phyloP scores from a whole-genome alignment of 2,797 vertebrate genomes.

The Lophius americanus region DNA sequence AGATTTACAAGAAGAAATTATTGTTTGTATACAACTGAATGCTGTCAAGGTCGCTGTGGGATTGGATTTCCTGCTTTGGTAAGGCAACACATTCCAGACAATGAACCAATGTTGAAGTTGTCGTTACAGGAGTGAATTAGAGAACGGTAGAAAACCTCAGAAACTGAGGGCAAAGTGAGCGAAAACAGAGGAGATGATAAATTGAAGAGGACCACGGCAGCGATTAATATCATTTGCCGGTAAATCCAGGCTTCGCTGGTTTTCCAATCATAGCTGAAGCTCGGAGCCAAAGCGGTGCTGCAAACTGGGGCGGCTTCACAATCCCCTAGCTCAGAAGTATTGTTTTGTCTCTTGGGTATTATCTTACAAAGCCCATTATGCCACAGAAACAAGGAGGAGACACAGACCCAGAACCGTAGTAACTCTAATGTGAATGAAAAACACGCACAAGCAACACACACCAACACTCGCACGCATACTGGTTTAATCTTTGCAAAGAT shows the following conservation, averaged over 20 bases:
- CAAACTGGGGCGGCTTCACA: constrained; percentile 75
- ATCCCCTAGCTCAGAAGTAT: constrained; percentile 75
- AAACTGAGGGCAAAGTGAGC: constrained; percentile 45
- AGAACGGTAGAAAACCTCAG: constrained; percentile 20
- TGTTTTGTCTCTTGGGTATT: constrained; percentile 80
- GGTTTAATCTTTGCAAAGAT: constrained; percentile 81
- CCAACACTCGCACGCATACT: constrained; percentile 33
- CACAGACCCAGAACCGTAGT: constrained; percentile 51
- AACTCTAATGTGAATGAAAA: constrained; percentile 39
- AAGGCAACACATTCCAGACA: constrained; percentile 16
- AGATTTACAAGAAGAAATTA: neutral
- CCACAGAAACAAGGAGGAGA: constrained; percentile 73
- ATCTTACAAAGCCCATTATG: constrained; percentile 85
- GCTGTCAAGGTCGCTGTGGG: neutral
- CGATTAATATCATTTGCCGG: constrained; percentile 71
- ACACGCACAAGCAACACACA: constrained; percentile 33
- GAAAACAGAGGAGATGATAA: constrained; percentile 46
- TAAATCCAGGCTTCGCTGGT: constrained; percentile 69
- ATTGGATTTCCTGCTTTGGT: constrained; percentile 2
- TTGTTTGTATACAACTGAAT: constrained; percentile 1
- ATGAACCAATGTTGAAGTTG: constrained; percentile 30
- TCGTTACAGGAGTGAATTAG: constrained; percentile 42
- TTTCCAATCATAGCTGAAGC: constrained; percentile 70
- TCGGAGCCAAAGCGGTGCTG: constrained; percentile 55
- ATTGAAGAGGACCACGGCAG: constrained; percentile 46